phyloP scores from a whole-genome alignment of 2,113 vertebrate species.

The Dipodomys merriami region DNA sequence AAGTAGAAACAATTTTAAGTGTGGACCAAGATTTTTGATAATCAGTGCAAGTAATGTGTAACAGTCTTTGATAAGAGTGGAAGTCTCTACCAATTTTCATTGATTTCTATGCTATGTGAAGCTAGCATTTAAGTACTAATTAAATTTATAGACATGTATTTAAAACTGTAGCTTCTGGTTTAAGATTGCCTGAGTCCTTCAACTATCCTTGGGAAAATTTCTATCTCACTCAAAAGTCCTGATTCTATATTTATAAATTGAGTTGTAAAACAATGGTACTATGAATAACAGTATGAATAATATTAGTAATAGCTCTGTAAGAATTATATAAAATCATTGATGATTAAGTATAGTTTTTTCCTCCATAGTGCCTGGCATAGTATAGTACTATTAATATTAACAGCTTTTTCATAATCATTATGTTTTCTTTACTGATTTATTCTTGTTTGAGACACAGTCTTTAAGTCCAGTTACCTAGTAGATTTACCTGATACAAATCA shows the following conservation, averaged over 20 bases:
- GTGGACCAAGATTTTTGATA: background rate
- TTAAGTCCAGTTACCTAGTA: background rate
- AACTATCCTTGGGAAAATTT: background rate
- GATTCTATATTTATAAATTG: background rate
- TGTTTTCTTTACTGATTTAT: background rate
- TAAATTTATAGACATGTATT: background rate
- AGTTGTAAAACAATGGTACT: background rate
- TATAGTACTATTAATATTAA: background rate
- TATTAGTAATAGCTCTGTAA: background rate
- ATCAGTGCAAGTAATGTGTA: background rate
- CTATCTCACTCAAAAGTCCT: background rate
- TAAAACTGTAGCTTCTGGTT: background rate
- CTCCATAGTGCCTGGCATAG: background rate
- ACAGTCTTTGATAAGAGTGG: background rate
- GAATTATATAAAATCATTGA: background rate
- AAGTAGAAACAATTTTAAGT: too few relatives aligned
- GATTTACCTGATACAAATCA: background rate
- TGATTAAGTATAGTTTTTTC: background rate
- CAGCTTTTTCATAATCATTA: background rate
- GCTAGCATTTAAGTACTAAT: background rate
- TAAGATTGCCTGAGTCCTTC: background rate
- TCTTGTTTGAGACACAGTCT: background rate
- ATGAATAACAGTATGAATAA: background rate
- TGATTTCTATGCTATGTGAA: background rate
- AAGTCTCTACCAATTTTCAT: background rate